Conservation (phyloP, 2,888 invertebrate species). For the Microplitis manilae region DNA sequence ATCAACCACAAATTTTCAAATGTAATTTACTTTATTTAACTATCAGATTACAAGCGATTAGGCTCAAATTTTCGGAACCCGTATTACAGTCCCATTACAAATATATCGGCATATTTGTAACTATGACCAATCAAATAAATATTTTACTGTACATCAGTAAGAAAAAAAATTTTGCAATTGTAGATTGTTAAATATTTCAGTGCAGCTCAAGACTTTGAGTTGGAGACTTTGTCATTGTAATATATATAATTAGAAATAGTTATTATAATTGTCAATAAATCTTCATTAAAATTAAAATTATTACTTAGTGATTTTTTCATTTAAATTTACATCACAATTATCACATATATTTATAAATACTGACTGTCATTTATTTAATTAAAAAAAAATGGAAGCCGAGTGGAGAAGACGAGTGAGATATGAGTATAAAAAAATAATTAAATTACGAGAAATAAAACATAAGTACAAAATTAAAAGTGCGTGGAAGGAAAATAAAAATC, state of each 20-base stretch:
- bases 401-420: slow-evolving; percentile 93
- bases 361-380: neutral
- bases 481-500: slow-evolving; percentile 81
- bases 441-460: slow-evolving; percentile 88
- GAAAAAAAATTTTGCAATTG: neutral
- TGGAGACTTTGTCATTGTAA: neutral
- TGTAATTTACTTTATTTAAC: too few relatives aligned
- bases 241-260: neutral
- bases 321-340: too few relatives aligned
- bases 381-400: slow-evolving; percentile 72
- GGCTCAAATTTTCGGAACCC: too few relatives aligned
- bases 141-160: too few relatives aligned
- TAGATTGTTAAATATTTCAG: neutral
- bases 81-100: neutral
- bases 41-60: too few relatives aligned
- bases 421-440: slow-evolving; percentile 90
- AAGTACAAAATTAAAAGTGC: slow-evolving; percentile 93
- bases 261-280: too few relatives aligned
- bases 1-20: too few relatives aligned
- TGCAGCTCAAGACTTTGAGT: neutral
- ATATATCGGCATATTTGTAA: neutral
- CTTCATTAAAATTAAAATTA: too few relatives aligned
- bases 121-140: neutral
- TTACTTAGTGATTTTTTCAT: too few relatives aligned
- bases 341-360: neutral